A percentile compares a stretch with the other conserved stretches of the same genome.
These are phyloP conservation scores for Sebastes kiyomatsui DNA, from an alignment of 2,797 vertebrate genomes.

Conservation along the genomic window DNA sequence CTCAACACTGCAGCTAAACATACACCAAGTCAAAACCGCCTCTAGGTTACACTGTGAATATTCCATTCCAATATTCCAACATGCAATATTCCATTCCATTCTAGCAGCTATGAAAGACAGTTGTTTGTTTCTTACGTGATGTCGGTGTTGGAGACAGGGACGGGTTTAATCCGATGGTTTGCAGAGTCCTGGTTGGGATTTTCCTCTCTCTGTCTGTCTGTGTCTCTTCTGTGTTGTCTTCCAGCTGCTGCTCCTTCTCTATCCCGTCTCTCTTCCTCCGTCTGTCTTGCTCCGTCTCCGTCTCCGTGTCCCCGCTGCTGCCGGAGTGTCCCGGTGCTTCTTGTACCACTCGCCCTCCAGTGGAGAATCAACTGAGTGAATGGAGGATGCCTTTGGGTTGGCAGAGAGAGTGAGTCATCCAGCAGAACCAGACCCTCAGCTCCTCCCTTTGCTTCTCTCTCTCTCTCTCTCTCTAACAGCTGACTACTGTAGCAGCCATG, in stretches of 20 bases:
- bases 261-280: conserved; percentile 54
- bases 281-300: conserved; percentile 22
- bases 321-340: conserved; percentile 69
- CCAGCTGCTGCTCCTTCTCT: conserved; percentile 56
- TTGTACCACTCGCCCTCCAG: conserved; percentile 81
- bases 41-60: neutral
- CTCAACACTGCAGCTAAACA: neutral
- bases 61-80: neutral
- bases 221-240: conserved; percentile 27
- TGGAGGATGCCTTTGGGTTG: conserved; percentile 47
- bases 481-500: conserved; percentile 71
- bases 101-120: neutral
- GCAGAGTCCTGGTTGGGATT: conserved; percentile 66
- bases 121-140: conserved; percentile 71
- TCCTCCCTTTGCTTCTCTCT: conserved; percentile 52
- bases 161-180: conserved; percentile 71
- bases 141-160: conserved; percentile 23
- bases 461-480: conserved; percentile 54
- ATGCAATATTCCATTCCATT: too few relatives aligned
- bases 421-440: conserved; percentile 62
- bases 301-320: conserved; percentile 34
- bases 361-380: conserved; percentile 68
- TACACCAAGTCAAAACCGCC: neutral
- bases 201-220: conserved; percentile 18
- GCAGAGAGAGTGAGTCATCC: conserved; percentile 82